Conservation (phyloP, 2,113 vertebrate genomes). For the Leptobrachium ailaonicum region DNA sequence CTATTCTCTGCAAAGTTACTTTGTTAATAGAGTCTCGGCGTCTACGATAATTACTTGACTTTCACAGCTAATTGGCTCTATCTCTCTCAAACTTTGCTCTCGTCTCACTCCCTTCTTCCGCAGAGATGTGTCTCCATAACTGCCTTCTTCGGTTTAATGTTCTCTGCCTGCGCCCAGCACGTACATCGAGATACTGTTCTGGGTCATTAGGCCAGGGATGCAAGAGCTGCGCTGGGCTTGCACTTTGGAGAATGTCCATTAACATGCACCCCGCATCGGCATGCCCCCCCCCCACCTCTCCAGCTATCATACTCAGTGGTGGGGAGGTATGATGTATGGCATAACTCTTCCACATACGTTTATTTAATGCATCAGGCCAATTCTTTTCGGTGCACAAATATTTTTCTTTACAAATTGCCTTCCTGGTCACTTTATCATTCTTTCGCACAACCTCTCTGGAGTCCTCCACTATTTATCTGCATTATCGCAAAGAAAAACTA, state of each 20-base stretch:
- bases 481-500: not conserved
- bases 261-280: constrained; percentile 37
- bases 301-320: constrained; percentile 26
- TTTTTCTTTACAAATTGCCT: constrained; percentile 48
- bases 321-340: constrained; percentile 45
- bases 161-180: constrained; percentile 45
- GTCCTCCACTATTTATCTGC: constrained; percentile 30
- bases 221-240: constrained; percentile 46
- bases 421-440: constrained; percentile 48
- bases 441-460: constrained; percentile 19
- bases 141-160: constrained; percentile 45
- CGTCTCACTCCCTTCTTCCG: constrained; percentile 13
- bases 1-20: constrained; percentile 34
- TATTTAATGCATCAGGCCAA: constrained; percentile 46
- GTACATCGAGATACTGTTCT: constrained; percentile 59
- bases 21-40: constrained; percentile 42
- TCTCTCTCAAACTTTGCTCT: constrained; percentile 35
- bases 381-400: constrained; percentile 43
- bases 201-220: constrained; percentile 74
- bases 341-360: constrained; percentile 32
- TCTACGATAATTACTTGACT: constrained; percentile 40
- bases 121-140: constrained; percentile 35
- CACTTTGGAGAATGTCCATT: constrained; percentile 47
- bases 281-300: constrained; percentile 16
- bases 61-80: constrained; percentile 44